Conservation (phyloP, 2,797 vertebrate species). For the Mergus octosetaceus region DNA sequence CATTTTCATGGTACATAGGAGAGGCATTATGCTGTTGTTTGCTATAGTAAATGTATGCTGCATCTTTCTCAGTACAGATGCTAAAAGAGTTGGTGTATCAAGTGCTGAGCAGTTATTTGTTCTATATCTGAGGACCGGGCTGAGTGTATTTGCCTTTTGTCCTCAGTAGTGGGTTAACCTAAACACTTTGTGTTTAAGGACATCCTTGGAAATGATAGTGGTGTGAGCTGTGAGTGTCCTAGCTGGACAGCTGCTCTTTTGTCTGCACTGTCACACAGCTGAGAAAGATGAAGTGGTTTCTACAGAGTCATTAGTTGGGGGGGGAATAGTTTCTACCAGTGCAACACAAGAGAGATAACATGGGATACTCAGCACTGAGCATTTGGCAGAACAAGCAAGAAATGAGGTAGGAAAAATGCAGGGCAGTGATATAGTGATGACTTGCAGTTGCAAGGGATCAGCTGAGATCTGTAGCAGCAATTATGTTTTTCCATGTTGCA, state of each 20-base stretch:
- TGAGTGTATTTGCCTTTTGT: background rate
- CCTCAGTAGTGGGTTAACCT: background rate
- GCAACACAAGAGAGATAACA: background rate
- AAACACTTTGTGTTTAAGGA: background rate
- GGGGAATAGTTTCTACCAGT: background rate
- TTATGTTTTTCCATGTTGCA: background rate
- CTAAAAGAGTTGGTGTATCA: background rate
- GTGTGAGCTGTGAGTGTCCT: background rate
- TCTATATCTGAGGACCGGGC: background rate
- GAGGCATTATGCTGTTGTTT: background rate
- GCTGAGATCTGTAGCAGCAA: background rate
- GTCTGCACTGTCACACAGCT: background rate
- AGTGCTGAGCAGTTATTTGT: background rate
- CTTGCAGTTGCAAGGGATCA: background rate
- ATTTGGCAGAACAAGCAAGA: background rate
- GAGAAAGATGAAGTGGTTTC: slow-evolving; percentile 18
- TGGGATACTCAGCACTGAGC: background rate
- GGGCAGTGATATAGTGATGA: background rate
- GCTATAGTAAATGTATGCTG: accelerated
- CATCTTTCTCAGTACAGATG: background rate
- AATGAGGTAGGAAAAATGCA: background rate
- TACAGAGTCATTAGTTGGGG: background rate
- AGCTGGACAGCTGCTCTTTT: slow-evolving; percentile 17
- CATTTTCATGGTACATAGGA: background rate
- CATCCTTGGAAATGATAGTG: background rate